Evolutionary conservation across 2,888 invertebrate species (phyloP), one percentile per base, ranked within the genome.

Genomic region (Coleophora deauratella): DNA sequence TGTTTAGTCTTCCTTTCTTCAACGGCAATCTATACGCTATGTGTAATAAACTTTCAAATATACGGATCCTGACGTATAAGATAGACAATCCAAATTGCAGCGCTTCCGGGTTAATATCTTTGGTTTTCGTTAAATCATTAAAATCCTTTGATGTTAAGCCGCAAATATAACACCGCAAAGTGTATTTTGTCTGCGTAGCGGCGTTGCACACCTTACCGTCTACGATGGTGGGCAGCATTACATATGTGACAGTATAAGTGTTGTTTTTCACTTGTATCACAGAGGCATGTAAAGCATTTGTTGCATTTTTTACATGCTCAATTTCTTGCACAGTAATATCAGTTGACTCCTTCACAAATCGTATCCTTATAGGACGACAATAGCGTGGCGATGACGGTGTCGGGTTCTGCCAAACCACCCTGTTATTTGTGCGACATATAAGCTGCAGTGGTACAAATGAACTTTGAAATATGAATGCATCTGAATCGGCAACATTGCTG

Each of bases 171-270:
- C 59, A 65, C 28, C 50, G 47, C 50, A 46, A 50, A 3, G 57
- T 55, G 8, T 54, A 59, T 34, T 37, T 37, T 15, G 55, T 60
- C 28, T 50, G 38, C n/a, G 58, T 55, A 6, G 51, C 53, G 13
- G 57, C 57, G 52, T 64, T 60, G 37, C 51, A 59, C 1, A 61
- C 54, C 41, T 61, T 60, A 2, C 46, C 60, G 41, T 61, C 60
- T 10, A 63, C 44, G 58, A 58, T 58, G 14, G 55, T 55, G 6
- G 48, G 37, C 6, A 44, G 9, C 35, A 59, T 28, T 7, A 21
- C 43, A 41, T 57, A n/a, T n/a, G n/a, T n/a, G n/a, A n/a, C n/a
- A n/a, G n/a, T n/a, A n/a, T n/a, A n/a, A n/a, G n/a, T n/a, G n/a
- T n/a, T n/a, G n/a, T n/a, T n/a, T n/a, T n/a, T n/a, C n/a, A n/a